Evolutionary conservation across 2,888 invertebrate species (phyloP).

Genomic region (Autographa pulchrina): DNA sequence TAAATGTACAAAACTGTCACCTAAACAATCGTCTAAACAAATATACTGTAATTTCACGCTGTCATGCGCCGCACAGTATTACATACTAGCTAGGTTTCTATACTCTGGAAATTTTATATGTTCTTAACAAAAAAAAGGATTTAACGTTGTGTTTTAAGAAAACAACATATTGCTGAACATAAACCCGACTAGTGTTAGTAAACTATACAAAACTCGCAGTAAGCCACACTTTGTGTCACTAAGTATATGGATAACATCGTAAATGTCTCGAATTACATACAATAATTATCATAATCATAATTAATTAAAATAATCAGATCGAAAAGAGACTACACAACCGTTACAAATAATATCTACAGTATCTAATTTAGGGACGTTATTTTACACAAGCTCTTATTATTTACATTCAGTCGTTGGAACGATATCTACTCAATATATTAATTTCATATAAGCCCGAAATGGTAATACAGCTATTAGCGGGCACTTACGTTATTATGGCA

Average conservation of each 20-base stretch:
- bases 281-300: slow-evolving; percentile 53
- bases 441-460: slow-evolving; percentile 58
- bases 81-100: slow-evolving; percentile 33
- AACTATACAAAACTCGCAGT: slow-evolving; percentile 45
- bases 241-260: slow-evolving; percentile 72
- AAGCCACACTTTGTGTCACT: slow-evolving; percentile 72
- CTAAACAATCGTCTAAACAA: slow-evolving; percentile 41
- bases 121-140: slow-evolving; percentile 20
- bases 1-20: slow-evolving; percentile 62
- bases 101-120: slow-evolving; percentile 38
- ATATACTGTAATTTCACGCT: slow-evolving; percentile 46
- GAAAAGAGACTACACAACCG: slow-evolving; percentile 75
- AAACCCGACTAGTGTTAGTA: slow-evolving; percentile 48
- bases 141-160: slow-evolving; percentile 38
- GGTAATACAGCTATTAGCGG: slow-evolving; percentile 57
- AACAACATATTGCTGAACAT: slow-evolving; percentile 26
- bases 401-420: slow-evolving; percentile 79
- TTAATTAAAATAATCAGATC: slow-evolving; percentile 75
- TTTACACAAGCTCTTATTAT: slow-evolving; percentile 73
- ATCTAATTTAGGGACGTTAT: slow-evolving; percentile 67
- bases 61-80: slow-evolving; percentile 20
- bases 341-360: slow-evolving; percentile 65
- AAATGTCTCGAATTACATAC: slow-evolving; percentile 50
- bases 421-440: slow-evolving; percentile 59
- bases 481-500: slow-evolving; percentile 81